phyloP scores from a whole-genome alignment of 1,140 invertebrate genomes.

The Sitophilus oryzae region DNA sequence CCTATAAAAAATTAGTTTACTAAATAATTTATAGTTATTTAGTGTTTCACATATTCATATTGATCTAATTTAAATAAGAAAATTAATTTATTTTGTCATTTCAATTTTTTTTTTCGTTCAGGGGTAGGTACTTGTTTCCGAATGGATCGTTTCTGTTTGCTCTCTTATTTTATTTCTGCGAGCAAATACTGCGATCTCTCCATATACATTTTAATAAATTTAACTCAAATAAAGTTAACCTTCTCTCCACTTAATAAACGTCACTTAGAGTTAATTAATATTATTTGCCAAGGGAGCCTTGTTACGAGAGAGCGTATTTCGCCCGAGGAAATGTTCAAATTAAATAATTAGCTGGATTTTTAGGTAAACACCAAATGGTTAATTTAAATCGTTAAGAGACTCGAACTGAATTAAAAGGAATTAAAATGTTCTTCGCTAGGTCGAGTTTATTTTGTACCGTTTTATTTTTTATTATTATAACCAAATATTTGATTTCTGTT shows the following conservation, averaged over 20 bases:
- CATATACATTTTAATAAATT: background rate
- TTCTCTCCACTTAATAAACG: background rate
- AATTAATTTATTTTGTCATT: no score
- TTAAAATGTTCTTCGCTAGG: background rate
- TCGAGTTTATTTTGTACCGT: no score
- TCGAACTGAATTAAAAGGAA: background rate
- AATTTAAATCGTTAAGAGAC: background rate
- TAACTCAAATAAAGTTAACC: background rate
- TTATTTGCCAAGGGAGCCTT: background rate
- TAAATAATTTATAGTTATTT: no score
- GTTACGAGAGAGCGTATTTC: background rate
- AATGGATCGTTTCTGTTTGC: background rate
- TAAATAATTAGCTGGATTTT: background rate
- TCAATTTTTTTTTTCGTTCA: no score
- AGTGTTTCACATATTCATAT: no score
- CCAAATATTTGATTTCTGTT: no score
- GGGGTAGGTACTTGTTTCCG: no score
- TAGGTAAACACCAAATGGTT: background rate
- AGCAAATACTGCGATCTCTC: background rate
- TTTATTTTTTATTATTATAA: no score
- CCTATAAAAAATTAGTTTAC: no score
- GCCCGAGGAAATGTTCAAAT: background rate
- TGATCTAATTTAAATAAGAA: no score
- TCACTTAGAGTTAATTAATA: background rate
- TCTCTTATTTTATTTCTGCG: background rate